phyloP scores from a whole-genome alignment of 2,113 vertebrate genomes.

The Grammomys surdaster region DNA sequence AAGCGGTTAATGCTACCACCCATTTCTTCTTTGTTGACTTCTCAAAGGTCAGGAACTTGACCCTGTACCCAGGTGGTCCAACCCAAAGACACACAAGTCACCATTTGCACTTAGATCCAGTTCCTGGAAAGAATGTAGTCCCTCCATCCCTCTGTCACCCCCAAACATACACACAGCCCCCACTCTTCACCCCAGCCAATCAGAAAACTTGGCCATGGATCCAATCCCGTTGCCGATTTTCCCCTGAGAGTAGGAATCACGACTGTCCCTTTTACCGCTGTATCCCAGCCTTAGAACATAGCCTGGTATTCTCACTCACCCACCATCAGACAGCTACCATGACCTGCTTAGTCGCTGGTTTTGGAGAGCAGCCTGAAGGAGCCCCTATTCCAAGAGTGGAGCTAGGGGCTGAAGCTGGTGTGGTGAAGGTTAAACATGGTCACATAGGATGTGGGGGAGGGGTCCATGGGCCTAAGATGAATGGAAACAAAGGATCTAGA shows the following conservation, averaged over 20 bases:
- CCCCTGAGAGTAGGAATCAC: neutral
- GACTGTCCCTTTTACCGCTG: neutral
- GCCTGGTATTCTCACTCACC: neutral
- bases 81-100: neutral
- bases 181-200: no score
- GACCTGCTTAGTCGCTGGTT: neutral
- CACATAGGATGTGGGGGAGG: fast-evolving
- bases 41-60: neutral
- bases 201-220: neutral
- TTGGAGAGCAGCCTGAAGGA: neutral
- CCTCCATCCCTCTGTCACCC: neutral
- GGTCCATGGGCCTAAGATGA: neutral
- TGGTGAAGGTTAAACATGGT: neutral
- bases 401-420: fast-evolving
- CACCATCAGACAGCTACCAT: neutral
- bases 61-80: neutral
- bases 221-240: neutral
- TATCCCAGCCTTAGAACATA: neutral
- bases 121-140: neutral
- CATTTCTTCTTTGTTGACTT: neutral
- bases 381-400: no score
- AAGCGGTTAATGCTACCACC: neutral
- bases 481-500: neutral
- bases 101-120: neutral
- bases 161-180: neutral